Conservation (phyloP, 2,113 vertebrate species). For the Carassius auratus region DNA sequence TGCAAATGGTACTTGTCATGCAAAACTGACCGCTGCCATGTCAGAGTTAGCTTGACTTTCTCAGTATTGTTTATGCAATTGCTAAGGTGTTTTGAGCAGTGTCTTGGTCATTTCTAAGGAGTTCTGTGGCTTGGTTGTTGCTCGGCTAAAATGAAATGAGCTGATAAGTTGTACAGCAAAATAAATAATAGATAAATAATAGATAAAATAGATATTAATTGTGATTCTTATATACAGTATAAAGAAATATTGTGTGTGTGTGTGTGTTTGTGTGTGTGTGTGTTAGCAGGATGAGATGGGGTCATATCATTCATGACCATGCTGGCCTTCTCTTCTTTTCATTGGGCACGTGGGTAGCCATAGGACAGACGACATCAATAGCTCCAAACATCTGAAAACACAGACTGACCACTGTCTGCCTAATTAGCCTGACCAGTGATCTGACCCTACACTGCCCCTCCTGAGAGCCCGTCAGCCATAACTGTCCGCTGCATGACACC, state of each 20-base stretch:
- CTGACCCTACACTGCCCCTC: constrained; percentile 64
- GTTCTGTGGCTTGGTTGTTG: no score
- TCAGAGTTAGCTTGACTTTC: not conserved
- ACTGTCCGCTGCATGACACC: not conserved
- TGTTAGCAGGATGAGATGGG: not conserved
- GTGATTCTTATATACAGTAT: no score
- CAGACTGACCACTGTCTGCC: constrained; percentile 67
- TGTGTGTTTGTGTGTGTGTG: no score
- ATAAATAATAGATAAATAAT: no score
- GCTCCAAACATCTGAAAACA: constrained; percentile 59
- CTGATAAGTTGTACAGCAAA: no score
- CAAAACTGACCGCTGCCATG: not conserved
- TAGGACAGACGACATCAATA: constrained; percentile 53
- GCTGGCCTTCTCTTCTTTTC: constrained; percentile 42
- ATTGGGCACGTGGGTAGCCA: constrained; percentile 45
- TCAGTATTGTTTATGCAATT: not conserved
- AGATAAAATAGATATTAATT: no score
- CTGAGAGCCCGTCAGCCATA: constrained; percentile 57
- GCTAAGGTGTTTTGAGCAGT: no score
- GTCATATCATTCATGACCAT: constrained; percentile 15
- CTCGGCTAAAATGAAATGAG: no score
- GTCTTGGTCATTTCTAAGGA: no score
- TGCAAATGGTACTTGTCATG: not conserved
- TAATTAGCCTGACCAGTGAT: constrained; percentile 65
- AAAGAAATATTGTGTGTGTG: no score